Evolutionary conservation across 2,797 vertebrate genomes (phyloP).

Genomic region (Balearica regulorum): DNA sequence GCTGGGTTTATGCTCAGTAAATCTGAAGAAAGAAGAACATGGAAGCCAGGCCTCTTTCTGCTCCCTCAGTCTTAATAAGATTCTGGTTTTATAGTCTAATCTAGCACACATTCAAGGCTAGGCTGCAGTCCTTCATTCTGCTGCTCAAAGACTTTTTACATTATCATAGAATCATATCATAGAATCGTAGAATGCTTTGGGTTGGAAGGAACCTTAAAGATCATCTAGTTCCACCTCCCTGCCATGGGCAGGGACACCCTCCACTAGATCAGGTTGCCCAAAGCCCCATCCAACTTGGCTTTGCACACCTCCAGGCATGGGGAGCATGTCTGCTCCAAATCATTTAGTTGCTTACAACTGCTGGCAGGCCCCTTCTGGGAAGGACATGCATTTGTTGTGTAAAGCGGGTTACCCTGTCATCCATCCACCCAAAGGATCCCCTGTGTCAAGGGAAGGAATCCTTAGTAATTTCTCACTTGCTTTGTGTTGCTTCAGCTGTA

Average conservation of each 20-base stretch:
- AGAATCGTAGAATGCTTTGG: too few relatives aligned
- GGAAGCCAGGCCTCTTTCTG: neutral
- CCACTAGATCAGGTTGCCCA: too few relatives aligned
- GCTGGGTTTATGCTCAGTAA: neutral
- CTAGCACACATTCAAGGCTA: neutral
- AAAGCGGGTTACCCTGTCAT: neutral
- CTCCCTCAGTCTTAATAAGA: neutral
- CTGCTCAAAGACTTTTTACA: neutral
- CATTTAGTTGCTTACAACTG: neutral
- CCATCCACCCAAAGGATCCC: neutral
- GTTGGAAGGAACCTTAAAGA: too few relatives aligned
- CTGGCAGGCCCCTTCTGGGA: neutral
- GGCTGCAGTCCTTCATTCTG: neutral
- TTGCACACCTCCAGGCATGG: too few relatives aligned
- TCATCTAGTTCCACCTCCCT: too few relatives aligned
- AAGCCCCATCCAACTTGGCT: too few relatives aligned
- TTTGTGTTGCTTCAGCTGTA: conserved; percentile 10
- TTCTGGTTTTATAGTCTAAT: neutral
- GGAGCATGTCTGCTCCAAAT: neutral
- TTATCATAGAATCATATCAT: neutral
- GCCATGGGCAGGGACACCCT: too few relatives aligned
- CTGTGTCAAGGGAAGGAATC: neutral
- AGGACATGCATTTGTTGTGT: neutral
- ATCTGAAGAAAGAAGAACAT: neutral
- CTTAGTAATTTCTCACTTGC: neutral